Base-by-base conservation (phyloP, 64 coral and sea anemone species). In the Hydrozoanthus tunicans region DNA sequence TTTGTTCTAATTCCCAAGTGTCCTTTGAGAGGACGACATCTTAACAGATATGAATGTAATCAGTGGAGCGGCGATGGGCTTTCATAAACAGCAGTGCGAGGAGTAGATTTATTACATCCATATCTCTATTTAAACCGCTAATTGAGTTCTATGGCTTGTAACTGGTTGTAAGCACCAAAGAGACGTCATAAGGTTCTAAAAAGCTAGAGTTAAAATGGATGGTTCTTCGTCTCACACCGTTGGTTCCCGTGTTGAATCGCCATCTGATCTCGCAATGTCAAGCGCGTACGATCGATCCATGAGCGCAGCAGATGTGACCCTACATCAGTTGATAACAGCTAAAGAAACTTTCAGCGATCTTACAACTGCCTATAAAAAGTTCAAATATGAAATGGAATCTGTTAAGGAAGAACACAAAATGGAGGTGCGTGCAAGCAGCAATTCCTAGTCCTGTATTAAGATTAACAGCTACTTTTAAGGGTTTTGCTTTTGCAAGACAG, bases 271-370 rank as follows among this genome's bases (percentile, higher is more conserved):
- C 5, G 54, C n/a, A 53, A 27, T 27, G 5, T 69, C 84, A 5
- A 26, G 56, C 6, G 70, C 84, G 69, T 88, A 59, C 7, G 70
- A 73, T 17, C 84, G 84, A 4, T 88, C 84, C 20, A 20, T 88
- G 0, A 88, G n/a, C 10, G 84, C 69, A 7, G 84, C 84, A 10
- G 84, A 88, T 7, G 60, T 20, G 17, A 88, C 95, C 0, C 80
- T 96, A 17, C 79, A 89, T 67, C 95, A 96, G 54, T 78, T 96
- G 1, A 89, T 90, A 0, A 89, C 82, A n/a, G 95, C 95, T 15
- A 89, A 93, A 27, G 95, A 96, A 76, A 96, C 95, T 3, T 94
- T 96, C 64, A 90, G 81, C 15, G 95, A 96, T 60, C 69, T 96
- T 84, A 92, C 88, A 61, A 69, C 81, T 23, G 92, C 95, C 14